phyloP scores from a whole-genome alignment of 2,797 vertebrate species.

The Dryobates pubescens region DNA sequence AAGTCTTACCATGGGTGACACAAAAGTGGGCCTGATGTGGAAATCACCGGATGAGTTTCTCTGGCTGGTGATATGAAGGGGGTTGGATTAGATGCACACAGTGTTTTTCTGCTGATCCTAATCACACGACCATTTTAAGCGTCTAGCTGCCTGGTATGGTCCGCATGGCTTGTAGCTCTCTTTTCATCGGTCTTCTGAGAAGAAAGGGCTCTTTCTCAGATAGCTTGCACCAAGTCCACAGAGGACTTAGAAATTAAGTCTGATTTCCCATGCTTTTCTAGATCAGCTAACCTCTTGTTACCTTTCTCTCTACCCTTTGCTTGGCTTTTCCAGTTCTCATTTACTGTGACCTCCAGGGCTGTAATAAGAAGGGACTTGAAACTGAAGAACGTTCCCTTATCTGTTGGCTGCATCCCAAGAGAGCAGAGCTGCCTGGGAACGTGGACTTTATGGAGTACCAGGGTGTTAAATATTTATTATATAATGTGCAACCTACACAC shows the following conservation, averaged over 20 bases:
- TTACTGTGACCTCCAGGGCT: neutral
- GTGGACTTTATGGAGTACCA: neutral
- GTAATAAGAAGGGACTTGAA: neutral
- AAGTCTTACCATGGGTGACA: neutral
- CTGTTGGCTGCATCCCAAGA: conserved; percentile 14
- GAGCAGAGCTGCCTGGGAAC: conserved; percentile 24
- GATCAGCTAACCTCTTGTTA: neutral
- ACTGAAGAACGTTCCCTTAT: neutral
- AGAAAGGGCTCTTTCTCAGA: neutral
- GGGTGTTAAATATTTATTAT: conserved; percentile 5
- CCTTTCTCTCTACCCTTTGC: neutral
- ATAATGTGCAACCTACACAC: neutral
- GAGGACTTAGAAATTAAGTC: neutral
- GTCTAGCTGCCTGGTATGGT: neutral
- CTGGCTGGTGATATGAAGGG: neutral
- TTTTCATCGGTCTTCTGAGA: neutral
- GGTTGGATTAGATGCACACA: neutral
- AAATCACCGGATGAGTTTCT: neutral
- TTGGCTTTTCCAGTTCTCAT: neutral
- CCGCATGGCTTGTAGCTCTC: neutral
- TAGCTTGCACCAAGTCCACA: neutral
- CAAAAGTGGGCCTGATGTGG: neutral
- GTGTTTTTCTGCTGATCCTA: neutral
- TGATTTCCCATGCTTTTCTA: neutral
- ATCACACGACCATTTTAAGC: neutral